Percentiles rank a stretch among this genome's conserved stretches.
Evolutionary conservation across 2,888 invertebrate species (phyloP).

Genomic region (Mesochorus sp.): DNA sequence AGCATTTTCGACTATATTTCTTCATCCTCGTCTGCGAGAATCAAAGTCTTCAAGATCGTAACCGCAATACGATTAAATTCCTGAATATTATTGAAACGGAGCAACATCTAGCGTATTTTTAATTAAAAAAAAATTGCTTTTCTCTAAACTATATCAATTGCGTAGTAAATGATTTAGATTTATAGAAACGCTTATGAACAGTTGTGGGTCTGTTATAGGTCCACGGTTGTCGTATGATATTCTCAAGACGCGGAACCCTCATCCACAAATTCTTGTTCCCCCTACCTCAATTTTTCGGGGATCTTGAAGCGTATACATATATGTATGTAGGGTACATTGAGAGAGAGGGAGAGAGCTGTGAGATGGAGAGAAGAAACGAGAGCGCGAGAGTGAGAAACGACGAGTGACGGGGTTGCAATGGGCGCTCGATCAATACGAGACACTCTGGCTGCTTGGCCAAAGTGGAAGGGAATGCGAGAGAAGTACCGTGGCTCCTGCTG

Average conservation of each 20-base stretch:
- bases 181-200: too few species aligned
- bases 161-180: too few species aligned
- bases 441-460: conserved; percentile 68
- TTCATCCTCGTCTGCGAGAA: too few species aligned
- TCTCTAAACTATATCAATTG: too few species aligned
- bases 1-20: conserved; percentile 1
- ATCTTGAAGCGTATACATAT: not conserved
- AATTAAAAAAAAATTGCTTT: too few species aligned
- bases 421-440: conserved; percentile 76
- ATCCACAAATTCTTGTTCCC: not conserved
- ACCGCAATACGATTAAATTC: too few species aligned
- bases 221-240: too few species aligned
- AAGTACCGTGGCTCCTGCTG: conserved; percentile 7
- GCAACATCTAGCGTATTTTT: too few species aligned
- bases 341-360: conserved; percentile 12
- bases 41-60: too few species aligned
- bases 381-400: conserved; percentile 61
- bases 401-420: conserved; percentile 61
- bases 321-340: not conserved
- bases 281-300: not conserved
- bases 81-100: too few species aligned
- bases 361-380: conserved; percentile 42
- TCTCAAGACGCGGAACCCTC: conserved; percentile 5
- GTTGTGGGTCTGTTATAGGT: too few species aligned
- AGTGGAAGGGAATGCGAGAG: conserved; percentile 56